Evolutionary conservation across 2,113 vertebrate species (phyloP).

Genomic region (Verasper variegatus): DNA sequence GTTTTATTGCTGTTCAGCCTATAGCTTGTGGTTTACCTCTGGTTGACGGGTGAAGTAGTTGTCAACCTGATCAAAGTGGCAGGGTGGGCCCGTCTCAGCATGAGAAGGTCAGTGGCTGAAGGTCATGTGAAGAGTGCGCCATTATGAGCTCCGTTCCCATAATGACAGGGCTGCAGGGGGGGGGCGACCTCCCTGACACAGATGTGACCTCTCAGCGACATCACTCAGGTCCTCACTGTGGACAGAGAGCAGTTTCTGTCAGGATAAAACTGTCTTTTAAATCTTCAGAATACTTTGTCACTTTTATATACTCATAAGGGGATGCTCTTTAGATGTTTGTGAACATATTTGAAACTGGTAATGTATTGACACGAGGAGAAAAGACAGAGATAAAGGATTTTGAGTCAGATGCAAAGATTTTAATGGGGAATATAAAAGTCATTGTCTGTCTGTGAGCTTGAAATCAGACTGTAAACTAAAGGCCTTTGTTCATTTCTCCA

Average conservation of each 20-base stretch:
- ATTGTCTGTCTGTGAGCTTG: constrained; percentile 1
- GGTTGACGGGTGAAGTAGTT: background rate
- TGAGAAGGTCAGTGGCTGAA: constrained; percentile 38
- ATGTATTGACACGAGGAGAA: background rate
- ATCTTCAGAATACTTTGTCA: background rate
- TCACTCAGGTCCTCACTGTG: constrained; percentile 17
- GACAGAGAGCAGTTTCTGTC: constrained; percentile 6
- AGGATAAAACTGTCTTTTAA: background rate
- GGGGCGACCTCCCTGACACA: constrained; percentile 53
- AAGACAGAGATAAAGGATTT: background rate
- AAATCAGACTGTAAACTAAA: constrained; percentile 23
- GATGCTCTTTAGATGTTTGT: background rate
- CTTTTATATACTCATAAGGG: background rate
- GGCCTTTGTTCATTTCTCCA: constrained; percentile 42
- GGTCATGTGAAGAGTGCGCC: constrained; percentile 49
- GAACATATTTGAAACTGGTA: background rate
- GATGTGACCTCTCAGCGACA: constrained; percentile 49
- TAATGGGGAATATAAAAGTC: constrained; percentile 7
- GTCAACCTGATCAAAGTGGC: constrained; percentile 6
- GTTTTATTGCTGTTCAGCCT: too few species aligned
- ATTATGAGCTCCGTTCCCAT: constrained; percentile 30
- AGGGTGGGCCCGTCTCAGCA: constrained; percentile 10
- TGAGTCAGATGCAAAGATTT: background rate
- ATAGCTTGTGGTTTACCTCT: background rate
- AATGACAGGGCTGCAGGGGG: constrained; percentile 51